Base-by-base conservation (phyloP, 2,797 vertebrate genomes). In the Silurus lanzhouensis region DNA sequence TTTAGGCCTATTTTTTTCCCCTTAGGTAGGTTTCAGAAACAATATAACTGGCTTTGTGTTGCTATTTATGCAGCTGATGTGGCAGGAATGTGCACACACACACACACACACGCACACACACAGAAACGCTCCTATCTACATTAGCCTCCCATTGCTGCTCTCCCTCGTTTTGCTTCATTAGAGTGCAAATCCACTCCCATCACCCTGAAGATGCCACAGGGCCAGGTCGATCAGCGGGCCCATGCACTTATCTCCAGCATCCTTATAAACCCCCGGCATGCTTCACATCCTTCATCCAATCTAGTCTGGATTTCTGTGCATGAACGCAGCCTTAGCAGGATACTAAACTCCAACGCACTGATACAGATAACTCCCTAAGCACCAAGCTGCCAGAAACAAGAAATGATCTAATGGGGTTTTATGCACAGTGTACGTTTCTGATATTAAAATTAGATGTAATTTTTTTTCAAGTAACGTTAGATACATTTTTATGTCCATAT, bases 151-250 rank as follows among this genome's bases (percentile, higher is more conserved):
- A 60, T 85, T 13, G 20, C 46, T 66, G 52, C 17, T 86, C 57
- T 48, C 57, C 25, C 38, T 74, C 70, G 4, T 55, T 68, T 81
- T 64, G 44, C 80, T 88, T 89, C 85, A 89, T 86, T 88, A 85
- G 82, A 79, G 80, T 88, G 86, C 76, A 88, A 86, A 89, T 88
- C 70, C 75, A 55, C 75, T 48, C 20, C 71, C 84, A 61, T 38
- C 74, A 76, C 68, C 52, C 81, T 81, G 84, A 86, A 84, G 60
- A 83, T 83, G 76, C 52, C 66, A 76, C 68, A 67, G 63, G 46
- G 48, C 76, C 38, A 25, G 71, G 72, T 81, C 57, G 46, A 74
- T 83, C 71, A 17, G 8, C 58, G 27, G 60, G 71, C 57, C 57
- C 55, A n/a, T 71, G 71, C 46, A 72, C 52, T 83, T 83, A 17